Conservation (phyloP, 2,113 vertebrate genomes). For the Pteronura brasiliensis region DNA sequence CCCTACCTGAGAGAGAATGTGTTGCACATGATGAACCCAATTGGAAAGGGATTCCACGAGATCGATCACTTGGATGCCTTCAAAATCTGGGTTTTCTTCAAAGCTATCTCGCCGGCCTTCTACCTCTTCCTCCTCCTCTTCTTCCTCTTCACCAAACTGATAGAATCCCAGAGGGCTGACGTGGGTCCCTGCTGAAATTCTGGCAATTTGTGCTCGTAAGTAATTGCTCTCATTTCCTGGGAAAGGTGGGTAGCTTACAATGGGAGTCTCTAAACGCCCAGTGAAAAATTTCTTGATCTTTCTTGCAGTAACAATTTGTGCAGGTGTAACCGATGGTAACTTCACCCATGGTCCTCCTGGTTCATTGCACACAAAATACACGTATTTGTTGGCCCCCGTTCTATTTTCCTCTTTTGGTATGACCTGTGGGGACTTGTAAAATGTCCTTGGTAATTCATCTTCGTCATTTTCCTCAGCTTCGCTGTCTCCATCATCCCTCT, state of each 20-base stretch:
- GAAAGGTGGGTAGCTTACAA: conserved; percentile 93
- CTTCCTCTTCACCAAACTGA: conserved; percentile 91
- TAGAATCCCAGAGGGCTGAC: conserved; percentile 94
- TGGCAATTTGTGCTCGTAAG: conserved; percentile 94
- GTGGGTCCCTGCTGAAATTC: conserved; percentile 94
- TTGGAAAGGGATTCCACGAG: conserved; percentile 87
- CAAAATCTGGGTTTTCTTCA: conserved; percentile 93
- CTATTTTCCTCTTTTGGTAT: conserved; percentile 88
- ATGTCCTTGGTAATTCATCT: conserved; percentile 83
- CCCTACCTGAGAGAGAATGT: conserved; percentile 93
- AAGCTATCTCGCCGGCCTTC: conserved; percentile 80
- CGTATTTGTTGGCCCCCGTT: conserved; percentile 91
- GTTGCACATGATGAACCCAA: conserved; percentile 93
- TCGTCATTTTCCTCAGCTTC: conserved; percentile 66
- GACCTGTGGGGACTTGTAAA: conserved; percentile 85
- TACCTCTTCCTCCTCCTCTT: conserved; percentile 88
- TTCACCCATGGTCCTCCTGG: conserved; percentile 91
- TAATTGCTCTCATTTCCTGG: conserved; percentile 95
- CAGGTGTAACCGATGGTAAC: conserved; percentile 91
- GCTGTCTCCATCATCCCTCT: conserved; percentile 60
- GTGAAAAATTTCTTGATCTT: conserved; percentile 93
- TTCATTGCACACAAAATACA: conserved; percentile 95
- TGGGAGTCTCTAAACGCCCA: conserved; percentile 86
- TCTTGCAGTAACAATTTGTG: conserved; percentile 90
- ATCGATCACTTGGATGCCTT: conserved; percentile 86